Evolutionary conservation across 2,113 vertebrate species (phyloP).

Genomic region (Reinhardtius hippoglossoides): DNA sequence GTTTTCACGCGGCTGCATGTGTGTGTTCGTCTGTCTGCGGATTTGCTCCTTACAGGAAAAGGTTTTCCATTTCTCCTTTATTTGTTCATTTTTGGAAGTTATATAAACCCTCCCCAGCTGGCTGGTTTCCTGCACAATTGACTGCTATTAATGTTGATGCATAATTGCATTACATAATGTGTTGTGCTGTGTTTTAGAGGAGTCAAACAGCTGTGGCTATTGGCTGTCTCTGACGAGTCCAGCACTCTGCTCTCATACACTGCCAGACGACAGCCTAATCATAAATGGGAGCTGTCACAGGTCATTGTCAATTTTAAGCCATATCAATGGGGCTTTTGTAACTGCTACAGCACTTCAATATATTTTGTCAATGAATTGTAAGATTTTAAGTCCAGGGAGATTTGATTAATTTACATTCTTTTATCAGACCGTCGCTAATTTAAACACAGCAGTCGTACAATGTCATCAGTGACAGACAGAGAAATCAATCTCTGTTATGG

Average conservation of each 20-base stretch:
- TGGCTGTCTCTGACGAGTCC: constrained; percentile 47
- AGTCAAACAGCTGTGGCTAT: constrained; percentile 73
- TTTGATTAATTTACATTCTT: constrained; percentile 68
- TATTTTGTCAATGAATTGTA: constrained; percentile 53
- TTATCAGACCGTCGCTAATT: constrained; percentile 69
- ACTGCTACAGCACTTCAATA: constrained; percentile 42
- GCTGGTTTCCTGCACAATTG: constrained; percentile 76
- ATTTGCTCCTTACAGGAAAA: constrained; percentile 46
- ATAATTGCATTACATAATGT: constrained; percentile 80
- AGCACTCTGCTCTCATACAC: constrained; percentile 17
- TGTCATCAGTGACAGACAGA: constrained; percentile 75
- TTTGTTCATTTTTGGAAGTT: constrained; percentile 70
- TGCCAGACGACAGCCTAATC: constrained; percentile 55
- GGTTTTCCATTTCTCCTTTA: constrained; percentile 51
- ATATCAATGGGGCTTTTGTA: constrained; percentile 56
- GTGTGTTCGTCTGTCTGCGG: constrained; percentile 1
- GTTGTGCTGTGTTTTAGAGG: constrained; percentile 65
- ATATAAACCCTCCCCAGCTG: constrained; percentile 78
- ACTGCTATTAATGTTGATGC: constrained; percentile 77
- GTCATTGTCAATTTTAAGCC: constrained; percentile 58
- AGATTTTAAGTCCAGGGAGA: constrained; percentile 53
- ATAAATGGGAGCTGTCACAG: constrained; percentile 55
- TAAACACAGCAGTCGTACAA: constrained; percentile 71
- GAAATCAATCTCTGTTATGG: constrained; percentile 68
- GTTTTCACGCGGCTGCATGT: background rate